These are phyloP conservation scores for Pristionchus arcanus DNA, from an alignment of 2,888 invertebrate genomes.

Conservation along the genomic window DNA sequence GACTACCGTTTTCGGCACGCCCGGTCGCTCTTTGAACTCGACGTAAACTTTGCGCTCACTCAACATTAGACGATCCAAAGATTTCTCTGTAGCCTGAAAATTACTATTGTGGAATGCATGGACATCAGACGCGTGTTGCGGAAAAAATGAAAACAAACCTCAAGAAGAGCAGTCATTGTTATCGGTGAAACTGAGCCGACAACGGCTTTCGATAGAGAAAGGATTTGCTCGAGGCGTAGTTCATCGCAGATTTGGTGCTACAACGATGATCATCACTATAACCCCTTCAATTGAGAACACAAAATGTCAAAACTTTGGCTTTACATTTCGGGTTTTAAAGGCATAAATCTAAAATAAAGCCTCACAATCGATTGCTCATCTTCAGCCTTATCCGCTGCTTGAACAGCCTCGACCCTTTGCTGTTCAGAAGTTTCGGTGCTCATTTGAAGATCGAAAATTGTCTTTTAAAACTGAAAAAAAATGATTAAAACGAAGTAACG, in stretches of 20 bases:
- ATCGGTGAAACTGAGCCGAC: neutral
- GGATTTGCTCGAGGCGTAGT: neutral
- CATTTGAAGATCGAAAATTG: neutral
- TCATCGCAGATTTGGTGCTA: neutral
- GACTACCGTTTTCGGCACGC: conserved; percentile 8
- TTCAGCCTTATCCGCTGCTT: neutral
- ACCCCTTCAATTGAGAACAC: no score
- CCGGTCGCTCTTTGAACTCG: neutral
- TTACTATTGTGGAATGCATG: neutral
- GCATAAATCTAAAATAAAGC: no score
- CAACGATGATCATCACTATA: neutral
- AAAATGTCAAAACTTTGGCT: no score
- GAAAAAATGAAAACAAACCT: neutral
- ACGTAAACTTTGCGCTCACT: neutral
- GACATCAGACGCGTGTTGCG: no score
- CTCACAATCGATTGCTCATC: neutral
- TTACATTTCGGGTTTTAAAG: no score
- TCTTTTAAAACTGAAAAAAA: neutral
- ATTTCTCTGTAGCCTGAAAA: neutral
- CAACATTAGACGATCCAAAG: neutral
- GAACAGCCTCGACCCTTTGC: neutral
- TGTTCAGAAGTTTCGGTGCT: neutral
- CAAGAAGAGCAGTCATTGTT: neutral
- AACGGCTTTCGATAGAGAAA: neutral
- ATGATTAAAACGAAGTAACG: neutral